A percentile compares a stretch with the other conserved stretches of the same genome.
phyloP scores from a whole-genome alignment of 2,113 vertebrate species.

The Tychaedon coryphoeus region DNA sequence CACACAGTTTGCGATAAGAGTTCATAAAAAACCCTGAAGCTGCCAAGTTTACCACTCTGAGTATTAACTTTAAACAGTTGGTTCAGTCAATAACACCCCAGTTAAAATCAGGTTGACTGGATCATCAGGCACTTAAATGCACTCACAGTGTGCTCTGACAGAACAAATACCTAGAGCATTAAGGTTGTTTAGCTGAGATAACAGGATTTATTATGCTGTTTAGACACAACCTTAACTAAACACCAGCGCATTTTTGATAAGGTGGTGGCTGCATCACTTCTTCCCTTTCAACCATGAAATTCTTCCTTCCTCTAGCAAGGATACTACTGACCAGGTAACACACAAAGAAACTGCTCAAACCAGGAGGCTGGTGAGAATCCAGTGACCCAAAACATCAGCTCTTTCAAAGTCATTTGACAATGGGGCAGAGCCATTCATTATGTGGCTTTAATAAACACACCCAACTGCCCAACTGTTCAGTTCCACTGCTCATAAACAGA shows the following conservation, averaged over 20 bases:
- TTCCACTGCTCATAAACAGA: background rate
- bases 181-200: background rate
- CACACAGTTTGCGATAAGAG: background rate
- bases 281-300: background rate
- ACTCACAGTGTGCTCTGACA: background rate
- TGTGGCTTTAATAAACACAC: background rate
- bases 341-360: background rate
- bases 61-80: background rate
- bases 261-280: background rate
- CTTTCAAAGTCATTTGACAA: background rate
- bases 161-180: background rate
- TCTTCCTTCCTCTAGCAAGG: background rate
- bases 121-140: conserved; percentile 1
- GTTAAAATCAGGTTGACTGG: conserved; percentile 17
- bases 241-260: background rate
- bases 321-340: background rate
- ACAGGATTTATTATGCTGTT: background rate
- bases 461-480: background rate
- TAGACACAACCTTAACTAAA: background rate
- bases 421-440: background rate
- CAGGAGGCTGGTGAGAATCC: background rate
- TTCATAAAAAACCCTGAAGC: background rate
- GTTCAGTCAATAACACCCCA: conserved; percentile 12
- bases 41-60: background rate
- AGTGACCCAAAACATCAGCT: background rate